Evolutionary conservation across 37 sponge, comb jelly and placozoan species (phyloP).

Genomic region (Ephydatia muelleri): DNA sequence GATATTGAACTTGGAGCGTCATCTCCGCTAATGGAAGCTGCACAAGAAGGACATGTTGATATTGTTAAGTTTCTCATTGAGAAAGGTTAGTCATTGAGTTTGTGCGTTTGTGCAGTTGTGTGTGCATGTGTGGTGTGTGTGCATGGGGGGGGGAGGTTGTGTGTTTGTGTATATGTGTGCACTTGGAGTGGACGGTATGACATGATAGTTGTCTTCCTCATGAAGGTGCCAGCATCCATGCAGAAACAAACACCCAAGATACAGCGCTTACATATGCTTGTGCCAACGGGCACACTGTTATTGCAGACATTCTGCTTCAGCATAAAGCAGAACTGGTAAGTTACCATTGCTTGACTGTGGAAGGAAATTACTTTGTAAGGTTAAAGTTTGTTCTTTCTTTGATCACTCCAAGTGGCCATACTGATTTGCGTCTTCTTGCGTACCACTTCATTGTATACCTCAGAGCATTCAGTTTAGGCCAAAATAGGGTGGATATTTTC

Average conservation of each 20-base stretch:
- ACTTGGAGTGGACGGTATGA: neutral
- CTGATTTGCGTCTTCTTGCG: too few relatives aligned
- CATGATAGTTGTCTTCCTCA: neutral
- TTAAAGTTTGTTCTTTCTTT: neutral
- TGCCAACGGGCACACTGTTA: slow-evolving; percentile 79
- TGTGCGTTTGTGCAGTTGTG: neutral
- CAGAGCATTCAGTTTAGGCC: too few relatives aligned
- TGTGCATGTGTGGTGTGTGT: neutral
- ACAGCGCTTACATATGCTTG: slow-evolving; percentile 76
- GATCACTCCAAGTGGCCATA: neutral
- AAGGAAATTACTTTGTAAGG: neutral
- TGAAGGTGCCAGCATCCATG: slow-evolving; percentile 62
- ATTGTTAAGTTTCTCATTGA: slow-evolving; percentile 79
- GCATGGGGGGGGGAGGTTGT: neutral
- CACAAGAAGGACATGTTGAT: slow-evolving; percentile 83
- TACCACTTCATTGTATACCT: too few relatives aligned
- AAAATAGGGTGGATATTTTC: too few relatives aligned
- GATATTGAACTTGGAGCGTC: slow-evolving; percentile 81
- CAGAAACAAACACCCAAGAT: slow-evolving; percentile 69
- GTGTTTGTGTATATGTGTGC: too few relatives aligned
- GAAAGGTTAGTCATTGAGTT: neutral
- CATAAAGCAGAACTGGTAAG: slow-evolving; percentile 73
- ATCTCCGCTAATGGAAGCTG: slow-evolving; percentile 85
- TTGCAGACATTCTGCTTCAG: slow-evolving; percentile 61
- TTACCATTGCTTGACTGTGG: neutral